phyloP scores from a whole-genome alignment of 1,140 invertebrate genomes.

The Saxidomus purpurata region DNA sequence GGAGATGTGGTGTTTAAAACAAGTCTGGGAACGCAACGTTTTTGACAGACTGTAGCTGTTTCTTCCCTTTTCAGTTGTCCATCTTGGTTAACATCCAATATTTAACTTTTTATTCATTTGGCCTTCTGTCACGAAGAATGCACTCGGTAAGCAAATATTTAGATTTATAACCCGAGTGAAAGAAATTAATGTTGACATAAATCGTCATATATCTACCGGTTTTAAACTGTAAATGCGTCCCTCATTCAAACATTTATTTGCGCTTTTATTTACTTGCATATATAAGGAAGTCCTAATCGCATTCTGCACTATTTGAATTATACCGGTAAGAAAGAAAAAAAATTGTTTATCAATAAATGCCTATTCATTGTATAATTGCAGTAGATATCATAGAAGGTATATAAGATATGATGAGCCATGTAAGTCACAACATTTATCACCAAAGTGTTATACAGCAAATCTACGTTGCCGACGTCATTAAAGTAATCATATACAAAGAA shows the following conservation, averaged over 20 bases:
- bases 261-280: not conserved
- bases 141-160: not conserved
- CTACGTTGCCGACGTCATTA: too few relatives aligned
- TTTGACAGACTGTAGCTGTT: not conserved
- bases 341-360: not conserved
- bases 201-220: not conserved
- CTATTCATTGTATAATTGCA: not conserved
- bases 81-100: too few relatives aligned
- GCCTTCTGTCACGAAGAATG: not conserved
- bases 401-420: not conserved
- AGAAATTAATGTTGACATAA: conserved; percentile 17
- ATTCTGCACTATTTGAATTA: not conserved
- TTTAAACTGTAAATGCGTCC: not conserved
- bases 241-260: not conserved
- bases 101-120: not conserved
- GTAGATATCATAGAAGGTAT: not conserved
- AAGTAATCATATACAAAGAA: too few relatives aligned
- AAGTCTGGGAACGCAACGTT: too few relatives aligned
- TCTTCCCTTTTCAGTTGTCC: too few relatives aligned
- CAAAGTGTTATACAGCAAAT: too few relatives aligned
- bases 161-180: not conserved
- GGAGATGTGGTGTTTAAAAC: too few relatives aligned
- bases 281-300: conserved; percentile 5
- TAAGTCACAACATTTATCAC: too few relatives aligned
- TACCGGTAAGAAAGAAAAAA: not conserved